Evolutionary conservation across 2,113 vertebrate genomes (phyloP).

Genomic region (Lasiurus cinereus): DNA sequence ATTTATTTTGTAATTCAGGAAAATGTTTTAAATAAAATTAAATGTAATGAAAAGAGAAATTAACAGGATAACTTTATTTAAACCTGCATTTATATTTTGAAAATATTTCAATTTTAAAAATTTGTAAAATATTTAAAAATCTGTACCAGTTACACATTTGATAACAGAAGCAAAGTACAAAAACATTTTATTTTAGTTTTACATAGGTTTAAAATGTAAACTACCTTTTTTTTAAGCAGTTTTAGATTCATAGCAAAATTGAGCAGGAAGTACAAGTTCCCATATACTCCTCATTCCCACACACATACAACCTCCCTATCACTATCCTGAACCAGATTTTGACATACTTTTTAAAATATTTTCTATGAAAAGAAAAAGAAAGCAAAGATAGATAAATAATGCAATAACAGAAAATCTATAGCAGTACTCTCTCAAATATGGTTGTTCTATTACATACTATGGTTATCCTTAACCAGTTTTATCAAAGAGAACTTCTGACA

Average conservation of each 20-base stretch:
- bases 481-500: background rate
- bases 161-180: slow-evolving; percentile 2
- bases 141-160: background rate
- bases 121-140: background rate
- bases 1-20: slow-evolving; percentile 4
- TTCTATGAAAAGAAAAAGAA: background rate
- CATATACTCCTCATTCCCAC: accelerated
- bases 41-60: background rate
- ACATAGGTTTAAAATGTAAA: background rate
- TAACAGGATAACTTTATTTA: background rate
- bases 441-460: background rate
- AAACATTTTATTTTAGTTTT: background rate
- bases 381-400: background rate
- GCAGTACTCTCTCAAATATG: background rate
- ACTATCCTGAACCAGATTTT: accelerated
- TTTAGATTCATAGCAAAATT: background rate
- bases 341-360: background rate
- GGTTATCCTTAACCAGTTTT: background rate
- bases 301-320: background rate
- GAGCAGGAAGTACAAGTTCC: background rate
- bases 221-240: background rate
- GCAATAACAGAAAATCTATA: background rate
- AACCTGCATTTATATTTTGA: background rate
- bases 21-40: background rate
- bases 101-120: background rate